Evolutionary conservation across 2,888 invertebrate genomes (phyloP), one percentile per base, ranked within the genome.

Genomic region (Polyommatus icarus): DNA sequence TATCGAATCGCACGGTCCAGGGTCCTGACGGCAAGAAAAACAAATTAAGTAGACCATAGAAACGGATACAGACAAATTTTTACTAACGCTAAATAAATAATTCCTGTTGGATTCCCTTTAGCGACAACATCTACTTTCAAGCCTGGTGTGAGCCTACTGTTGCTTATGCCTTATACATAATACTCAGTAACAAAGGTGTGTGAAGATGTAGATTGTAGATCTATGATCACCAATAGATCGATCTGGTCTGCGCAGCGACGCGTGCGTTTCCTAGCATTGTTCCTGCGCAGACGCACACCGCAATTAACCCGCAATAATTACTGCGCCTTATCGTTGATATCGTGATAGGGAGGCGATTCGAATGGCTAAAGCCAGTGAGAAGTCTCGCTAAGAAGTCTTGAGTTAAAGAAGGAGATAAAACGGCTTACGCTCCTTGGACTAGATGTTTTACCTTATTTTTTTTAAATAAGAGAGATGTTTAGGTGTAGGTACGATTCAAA

Each of bases 201-300:
- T 57, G 18, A 36, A 79, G 75, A 75, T 78, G 76, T 72, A 59
- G 80, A 81, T 59, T 78, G 76, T 72, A 59, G 80, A 81, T 59
- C 61, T 71, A 80, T 80, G 82, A 83, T 83, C 82, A 80, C 82
- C 82, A 79, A 82, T 81, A 82, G 83, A 83, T 83, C 82, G 83
- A 83, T 82, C 81, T 79, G 79, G 29, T 67, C 67, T 76, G 79
- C 79, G 80, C 84, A 83, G 80, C 84, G 81, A 77, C 81, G 83
- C 85, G 84, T 83, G 79, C 77, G 79, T 82, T 85, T 85, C 84
- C 84, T 84, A 83, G 84, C 84, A 85, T 84, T 85, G 84, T 85
- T 81, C 78, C 79, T 77, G 79, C 80, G 78, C 80, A 76, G 78
- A 78, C 78, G 79, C 76, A 79, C 57, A 72, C 78, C 59, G 76